Evolutionary conservation across 1,140 invertebrate species (phyloP).

Genomic region (Mizuhopecten yessoensis): DNA sequence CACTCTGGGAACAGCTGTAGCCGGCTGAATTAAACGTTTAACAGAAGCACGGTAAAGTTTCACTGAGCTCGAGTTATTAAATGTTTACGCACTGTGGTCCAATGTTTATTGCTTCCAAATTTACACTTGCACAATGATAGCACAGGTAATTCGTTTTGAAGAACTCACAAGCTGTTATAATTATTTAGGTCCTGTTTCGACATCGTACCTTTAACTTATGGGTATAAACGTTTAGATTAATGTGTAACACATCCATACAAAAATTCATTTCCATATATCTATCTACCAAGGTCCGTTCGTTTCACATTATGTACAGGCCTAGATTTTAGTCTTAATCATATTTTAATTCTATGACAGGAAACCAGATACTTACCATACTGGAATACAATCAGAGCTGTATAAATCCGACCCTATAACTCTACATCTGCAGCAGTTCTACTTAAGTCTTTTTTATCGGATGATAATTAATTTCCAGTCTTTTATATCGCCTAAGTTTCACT

Average conservation of each 20-base stretch:
- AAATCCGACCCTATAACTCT: neutral
- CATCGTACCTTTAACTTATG: neutral
- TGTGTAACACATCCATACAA: neutral
- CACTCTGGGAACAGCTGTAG: neutral
- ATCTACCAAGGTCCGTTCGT: neutral
- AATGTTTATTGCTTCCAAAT: neutral
- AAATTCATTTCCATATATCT: neutral
- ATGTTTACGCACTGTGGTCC: neutral
- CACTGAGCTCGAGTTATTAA: neutral
- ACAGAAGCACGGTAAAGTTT: too few species aligned
- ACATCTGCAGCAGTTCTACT: neutral
- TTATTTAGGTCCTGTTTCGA: neutral
- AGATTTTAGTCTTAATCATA: neutral
- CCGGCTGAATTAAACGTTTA: neutral
- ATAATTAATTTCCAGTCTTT: neutral
- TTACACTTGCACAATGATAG: neutral
- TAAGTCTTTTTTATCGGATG: neutral
- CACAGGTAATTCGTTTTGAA: neutral
- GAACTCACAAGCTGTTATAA: neutral
- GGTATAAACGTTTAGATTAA: neutral
- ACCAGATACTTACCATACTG: neutral
- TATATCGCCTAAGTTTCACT: too few species aligned
- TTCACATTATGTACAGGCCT: neutral
- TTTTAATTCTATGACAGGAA: neutral
- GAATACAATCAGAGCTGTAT: neutral